Evolutionary conservation across 2,797 vertebrate species (phyloP).

Genomic region (Heteromormyrus szaboi): DNA sequence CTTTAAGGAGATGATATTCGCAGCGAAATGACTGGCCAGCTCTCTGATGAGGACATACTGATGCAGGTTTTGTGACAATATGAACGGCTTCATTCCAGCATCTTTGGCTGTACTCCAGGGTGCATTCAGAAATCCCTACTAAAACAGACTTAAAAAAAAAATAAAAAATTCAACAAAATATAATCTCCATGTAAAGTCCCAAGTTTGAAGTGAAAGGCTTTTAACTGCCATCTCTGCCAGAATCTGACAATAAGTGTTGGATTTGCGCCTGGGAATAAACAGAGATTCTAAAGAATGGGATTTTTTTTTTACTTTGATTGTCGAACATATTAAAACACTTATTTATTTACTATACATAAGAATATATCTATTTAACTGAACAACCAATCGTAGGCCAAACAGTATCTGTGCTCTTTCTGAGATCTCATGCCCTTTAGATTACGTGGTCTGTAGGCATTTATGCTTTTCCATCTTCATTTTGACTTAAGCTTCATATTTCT

Average conservation of each 20-base stretch:
- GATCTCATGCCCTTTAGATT: neutral
- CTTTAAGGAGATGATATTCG: slow-evolving; percentile 11
- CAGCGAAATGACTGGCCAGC: neutral
- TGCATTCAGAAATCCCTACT: slow-evolving; percentile 1
- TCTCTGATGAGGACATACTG: neutral
- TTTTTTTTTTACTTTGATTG: neutral
- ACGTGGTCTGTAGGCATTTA: neutral
- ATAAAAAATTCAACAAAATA: slow-evolving; percentile 1
- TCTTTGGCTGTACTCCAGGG: neutral
- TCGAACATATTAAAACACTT: neutral
- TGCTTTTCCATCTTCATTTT: neutral
- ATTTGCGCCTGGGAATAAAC: slow-evolving; percentile 11
- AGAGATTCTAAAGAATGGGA: neutral
- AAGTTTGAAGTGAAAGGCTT: neutral
- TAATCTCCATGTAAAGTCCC: slow-evolving; percentile 2
- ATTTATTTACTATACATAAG: slow-evolving; percentile 7
- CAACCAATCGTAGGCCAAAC: neutral
- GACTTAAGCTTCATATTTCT: neutral
- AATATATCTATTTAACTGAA: neutral
- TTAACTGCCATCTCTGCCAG: neutral
- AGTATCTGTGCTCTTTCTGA: neutral
- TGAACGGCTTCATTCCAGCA: neutral
- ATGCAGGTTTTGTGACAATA: slow-evolving; percentile 2
- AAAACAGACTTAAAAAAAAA: neutral
- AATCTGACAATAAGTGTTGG: neutral